Percentiles rank a stretch among this genome's conserved stretches.
These are phyloP conservation scores for Drosophila setosimentum DNA, from an alignment of 2,888 invertebrate species.

Conservation along the genomic window DNA sequence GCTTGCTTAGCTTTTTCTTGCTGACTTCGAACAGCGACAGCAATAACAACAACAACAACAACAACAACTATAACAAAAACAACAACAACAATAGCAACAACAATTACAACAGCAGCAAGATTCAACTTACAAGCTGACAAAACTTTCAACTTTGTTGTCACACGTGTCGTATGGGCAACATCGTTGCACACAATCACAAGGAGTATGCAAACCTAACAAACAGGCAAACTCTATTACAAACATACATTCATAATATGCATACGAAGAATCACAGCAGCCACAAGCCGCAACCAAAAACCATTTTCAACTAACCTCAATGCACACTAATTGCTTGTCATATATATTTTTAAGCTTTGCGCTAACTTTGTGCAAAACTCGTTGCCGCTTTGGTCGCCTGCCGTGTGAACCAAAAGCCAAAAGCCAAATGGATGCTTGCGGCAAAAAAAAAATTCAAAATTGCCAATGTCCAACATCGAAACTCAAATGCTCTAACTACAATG, in stretches of 20 bases:
- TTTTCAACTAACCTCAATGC: conserved; percentile 79
- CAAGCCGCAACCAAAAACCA: conserved; percentile 60
- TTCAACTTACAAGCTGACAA: conserved; percentile 53
- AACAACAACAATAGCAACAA: conserved; percentile 21
- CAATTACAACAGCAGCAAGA: conserved; percentile 28
- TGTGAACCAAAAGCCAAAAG: conserved; percentile 79
- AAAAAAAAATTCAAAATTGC: conserved; percentile 11
- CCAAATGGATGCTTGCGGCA: conserved; percentile 71
- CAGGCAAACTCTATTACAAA: conserved; percentile 13
- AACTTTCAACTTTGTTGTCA: conserved; percentile 70
- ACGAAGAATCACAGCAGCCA: conserved; percentile 35
- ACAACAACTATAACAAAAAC: conserved; percentile 21
- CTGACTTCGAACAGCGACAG: conserved; percentile 39
- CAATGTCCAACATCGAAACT: not conserved
- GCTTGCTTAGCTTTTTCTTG: conserved; percentile 50
- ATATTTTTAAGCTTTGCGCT: conserved; percentile 63
- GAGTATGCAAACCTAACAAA: conserved; percentile 51
- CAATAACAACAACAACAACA: conserved; percentile 24
- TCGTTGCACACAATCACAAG: conserved; percentile 43
- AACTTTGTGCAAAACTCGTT: conserved; percentile 73
- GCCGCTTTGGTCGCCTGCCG: conserved; percentile 65
- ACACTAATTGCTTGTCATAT: conserved; percentile 80
- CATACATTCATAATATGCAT: conserved; percentile 10
- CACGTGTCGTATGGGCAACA: conserved; percentile 77
- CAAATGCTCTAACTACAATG: conserved; percentile 42